These are phyloP conservation scores for Scatophagus argus DNA, from an alignment of 2,113 vertebrate genomes.

Conservation along the genomic window DNA sequence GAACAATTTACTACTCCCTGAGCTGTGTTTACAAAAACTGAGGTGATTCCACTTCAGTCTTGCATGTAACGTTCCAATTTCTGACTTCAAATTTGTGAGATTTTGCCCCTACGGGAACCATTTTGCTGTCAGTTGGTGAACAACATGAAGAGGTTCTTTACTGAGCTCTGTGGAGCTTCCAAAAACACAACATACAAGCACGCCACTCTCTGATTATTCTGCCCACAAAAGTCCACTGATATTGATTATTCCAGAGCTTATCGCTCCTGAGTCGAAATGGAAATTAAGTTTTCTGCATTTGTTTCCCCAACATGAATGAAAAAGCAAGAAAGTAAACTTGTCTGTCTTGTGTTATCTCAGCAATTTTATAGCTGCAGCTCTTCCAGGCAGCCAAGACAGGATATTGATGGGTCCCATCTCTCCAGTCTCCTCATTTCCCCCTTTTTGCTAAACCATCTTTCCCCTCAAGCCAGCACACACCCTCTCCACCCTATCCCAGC, in stretches of 20 bases:
- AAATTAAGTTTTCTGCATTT: slow-evolving; percentile 44
- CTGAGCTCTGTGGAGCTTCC: slow-evolving; percentile 19
- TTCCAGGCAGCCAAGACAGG: slow-evolving; percentile 71
- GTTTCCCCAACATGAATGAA: slow-evolving; percentile 50
- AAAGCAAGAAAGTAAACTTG: slow-evolving; percentile 60
- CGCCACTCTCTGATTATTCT: slow-evolving; percentile 38
- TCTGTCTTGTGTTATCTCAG: slow-evolving; percentile 73
- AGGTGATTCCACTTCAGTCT: slow-evolving; percentile 36
- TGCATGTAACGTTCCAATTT: slow-evolving; percentile 34
- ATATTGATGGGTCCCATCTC: slow-evolving; percentile 74
- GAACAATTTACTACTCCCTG: slow-evolving; percentile 41
- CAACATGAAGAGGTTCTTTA: slow-evolving; percentile 19
- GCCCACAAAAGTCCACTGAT: slow-evolving; percentile 23
- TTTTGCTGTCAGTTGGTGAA: slow-evolving; percentile 15
- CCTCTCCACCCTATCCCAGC: slow-evolving; percentile 34
- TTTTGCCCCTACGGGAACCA: slow-evolving; percentile 12
- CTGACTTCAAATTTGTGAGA: slow-evolving; percentile 34
- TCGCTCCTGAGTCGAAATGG: slow-evolving; percentile 19
- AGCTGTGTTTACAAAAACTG: slow-evolving; percentile 50
- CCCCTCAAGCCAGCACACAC: background rate
- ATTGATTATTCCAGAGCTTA: slow-evolving; percentile 36
- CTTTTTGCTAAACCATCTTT: slow-evolving; percentile 40
- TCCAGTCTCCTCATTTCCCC: slow-evolving; percentile 33
- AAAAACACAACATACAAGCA: slow-evolving; percentile 31
- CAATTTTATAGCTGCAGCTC: slow-evolving; percentile 54